Percentiles rank a stretch among this genome's conserved stretches.
phyloP scores from a whole-genome alignment of 2,797 vertebrate species.

The Oreortyx pictus region DNA sequence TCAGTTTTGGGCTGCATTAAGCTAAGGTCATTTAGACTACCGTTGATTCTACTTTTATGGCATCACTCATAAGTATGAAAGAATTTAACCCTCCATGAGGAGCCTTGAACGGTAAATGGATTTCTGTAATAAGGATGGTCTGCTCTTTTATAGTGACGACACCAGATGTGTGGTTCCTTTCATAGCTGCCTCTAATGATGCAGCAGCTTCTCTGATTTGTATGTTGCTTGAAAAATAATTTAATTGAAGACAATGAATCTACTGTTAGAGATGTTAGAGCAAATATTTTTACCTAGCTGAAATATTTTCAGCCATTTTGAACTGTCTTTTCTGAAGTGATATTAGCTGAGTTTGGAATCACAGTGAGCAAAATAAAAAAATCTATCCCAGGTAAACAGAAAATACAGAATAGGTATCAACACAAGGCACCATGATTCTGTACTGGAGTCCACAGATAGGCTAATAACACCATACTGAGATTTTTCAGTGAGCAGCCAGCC shows the following conservation, averaged over 20 bases:
- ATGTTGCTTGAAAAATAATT: neutral
- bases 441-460: neutral
- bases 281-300: neutral
- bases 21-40: conserved; percentile 55
- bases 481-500: neutral
- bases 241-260: neutral
- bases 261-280: neutral
- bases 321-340: neutral
- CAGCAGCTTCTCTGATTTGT: neutral
- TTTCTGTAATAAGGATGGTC: conserved; percentile 46
- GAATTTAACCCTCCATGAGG: conserved; percentile 63
- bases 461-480: neutral
- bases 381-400: neutral
- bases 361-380: neutral
- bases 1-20: conserved; percentile 15
- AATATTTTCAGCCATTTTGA: neutral
- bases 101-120: conserved; percentile 63
- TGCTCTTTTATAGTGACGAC: conserved; percentile 37
- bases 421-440: neutral
- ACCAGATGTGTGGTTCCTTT: conserved; percentile 41
- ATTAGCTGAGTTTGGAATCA: neutral
- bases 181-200: conserved; percentile 26
- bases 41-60: conserved; percentile 53
- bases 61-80: conserved; percentile 57
- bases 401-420: neutral